Percentiles rank a stretch among this genome's conserved stretches.
These are phyloP conservation scores for Anguilla anguilla DNA, from an alignment of 2,797 vertebrate species.

Conservation along the genomic window DNA sequence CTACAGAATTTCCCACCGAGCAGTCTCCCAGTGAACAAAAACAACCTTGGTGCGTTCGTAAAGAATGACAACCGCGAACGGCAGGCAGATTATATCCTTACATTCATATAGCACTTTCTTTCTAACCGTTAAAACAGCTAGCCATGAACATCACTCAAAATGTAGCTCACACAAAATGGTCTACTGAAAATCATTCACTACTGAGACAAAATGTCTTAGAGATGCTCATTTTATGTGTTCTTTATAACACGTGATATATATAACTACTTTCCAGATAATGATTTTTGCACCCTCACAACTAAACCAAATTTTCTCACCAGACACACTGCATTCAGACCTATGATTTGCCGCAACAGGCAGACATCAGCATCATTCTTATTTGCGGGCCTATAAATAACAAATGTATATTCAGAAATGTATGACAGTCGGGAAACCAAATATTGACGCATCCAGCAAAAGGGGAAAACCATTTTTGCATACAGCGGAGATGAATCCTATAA, in stretches of 20 bases:
- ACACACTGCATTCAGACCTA: not conserved
- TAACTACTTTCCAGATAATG: not conserved
- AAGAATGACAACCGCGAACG: not conserved
- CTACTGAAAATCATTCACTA: not conserved
- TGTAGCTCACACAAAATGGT: not conserved
- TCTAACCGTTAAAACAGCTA: not conserved
- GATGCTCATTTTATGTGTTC: not conserved
- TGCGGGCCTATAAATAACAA: slow-evolving; percentile 1
- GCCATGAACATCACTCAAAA: not conserved
- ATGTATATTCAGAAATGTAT: not conserved
- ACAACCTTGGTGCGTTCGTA: not conserved
- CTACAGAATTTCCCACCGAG: not conserved
- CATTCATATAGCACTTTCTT: no score
- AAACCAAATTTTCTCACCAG: not conserved
- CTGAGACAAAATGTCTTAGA: not conserved
- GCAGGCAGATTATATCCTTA: not conserved
- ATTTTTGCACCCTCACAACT: not conserved
- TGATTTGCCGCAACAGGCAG: not conserved
- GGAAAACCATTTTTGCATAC: not conserved
- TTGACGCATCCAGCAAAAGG: not conserved
- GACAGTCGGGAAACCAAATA: not conserved
- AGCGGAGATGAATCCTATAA: not conserved
- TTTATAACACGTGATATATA: not conserved
- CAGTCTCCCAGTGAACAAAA: not conserved
- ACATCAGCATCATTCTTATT: not conserved